Percentiles rank a stretch among this genome's conserved stretches.
phyloP scores from a whole-genome alignment of 2,888 invertebrate genomes.

The Cephus pygmeus region DNA sequence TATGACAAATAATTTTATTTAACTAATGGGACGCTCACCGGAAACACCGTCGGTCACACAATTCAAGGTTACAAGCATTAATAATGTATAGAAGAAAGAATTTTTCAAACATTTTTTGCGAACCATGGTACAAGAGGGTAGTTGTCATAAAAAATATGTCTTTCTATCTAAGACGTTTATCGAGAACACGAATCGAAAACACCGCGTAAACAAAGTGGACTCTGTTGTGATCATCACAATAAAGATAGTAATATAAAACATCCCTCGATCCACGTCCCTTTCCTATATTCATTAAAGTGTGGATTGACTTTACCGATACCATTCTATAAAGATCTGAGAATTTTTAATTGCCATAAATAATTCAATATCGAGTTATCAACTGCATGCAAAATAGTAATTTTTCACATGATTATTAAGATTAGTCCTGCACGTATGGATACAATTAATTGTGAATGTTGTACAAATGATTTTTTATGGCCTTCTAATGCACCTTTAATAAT shows the following conservation, averaged over 20 bases:
- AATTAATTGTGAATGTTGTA: background rate
- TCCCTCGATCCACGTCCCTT: background rate
- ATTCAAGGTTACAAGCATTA: background rate
- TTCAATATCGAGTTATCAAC: background rate
- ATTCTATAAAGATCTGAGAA: background rate
- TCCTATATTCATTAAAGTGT: background rate
- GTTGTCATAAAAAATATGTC: background rate
- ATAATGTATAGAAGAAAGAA: background rate
- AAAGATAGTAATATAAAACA: background rate
- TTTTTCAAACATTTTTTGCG: background rate
- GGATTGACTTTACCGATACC: background rate
- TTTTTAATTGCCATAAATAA: background rate
- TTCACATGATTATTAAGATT: background rate
- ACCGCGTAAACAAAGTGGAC: background rate
- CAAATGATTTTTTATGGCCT: background rate
- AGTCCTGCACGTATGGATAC: background rate
- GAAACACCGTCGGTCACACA: background rate
- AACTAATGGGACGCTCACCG: background rate
- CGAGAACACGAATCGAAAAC: background rate
- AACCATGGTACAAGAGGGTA: background rate
- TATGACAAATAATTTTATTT: background rate
- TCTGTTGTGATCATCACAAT: background rate
- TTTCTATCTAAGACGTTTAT: background rate
- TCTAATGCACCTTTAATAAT: background rate
- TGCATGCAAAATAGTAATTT: background rate